Evolutionary conservation across 92 coral and sea anemone genomes (phyloP).

Genomic region (Metridium senile): DNA sequence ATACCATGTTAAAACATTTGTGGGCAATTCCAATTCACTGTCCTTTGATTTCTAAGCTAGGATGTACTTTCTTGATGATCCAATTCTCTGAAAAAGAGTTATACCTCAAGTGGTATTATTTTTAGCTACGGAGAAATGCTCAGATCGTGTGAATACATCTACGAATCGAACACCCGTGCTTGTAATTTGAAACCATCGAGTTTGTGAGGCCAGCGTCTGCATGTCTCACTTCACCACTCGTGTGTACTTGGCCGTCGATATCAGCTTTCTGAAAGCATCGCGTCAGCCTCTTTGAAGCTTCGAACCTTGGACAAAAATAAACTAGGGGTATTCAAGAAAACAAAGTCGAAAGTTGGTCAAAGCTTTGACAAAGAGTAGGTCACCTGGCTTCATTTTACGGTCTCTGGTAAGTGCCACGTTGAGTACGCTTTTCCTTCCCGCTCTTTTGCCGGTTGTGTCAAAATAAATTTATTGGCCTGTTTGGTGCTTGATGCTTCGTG

Average conservation of each 20-base stretch:
- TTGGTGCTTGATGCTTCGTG: conserved; percentile 31
- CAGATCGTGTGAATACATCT: conserved; percentile 41
- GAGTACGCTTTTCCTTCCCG: conserved; percentile 34
- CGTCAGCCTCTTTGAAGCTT: conserved; percentile 47
- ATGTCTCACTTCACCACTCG: conserved; percentile 48
- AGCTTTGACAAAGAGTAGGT: conserved; percentile 31
- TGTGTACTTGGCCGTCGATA: conserved; percentile 44
- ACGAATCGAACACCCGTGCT: conserved; percentile 64
- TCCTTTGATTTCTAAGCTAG: conserved; percentile 22
- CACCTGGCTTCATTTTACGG: conserved; percentile 46
- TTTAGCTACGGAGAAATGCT: conserved; percentile 46
- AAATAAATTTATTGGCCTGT: conserved; percentile 30
- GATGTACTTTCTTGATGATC: conserved; percentile 25
- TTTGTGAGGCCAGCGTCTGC: conserved; percentile 49
- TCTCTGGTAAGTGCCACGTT: conserved; percentile 47
- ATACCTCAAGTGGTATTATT: conserved; percentile 40
- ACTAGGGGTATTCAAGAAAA: conserved; percentile 23
- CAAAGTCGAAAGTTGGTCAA: conserved; percentile 34
- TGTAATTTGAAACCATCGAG: conserved; percentile 69
- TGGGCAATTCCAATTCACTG: conserved; percentile 22
- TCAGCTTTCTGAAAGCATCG: conserved; percentile 53
- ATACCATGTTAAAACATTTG: conserved; percentile 16
- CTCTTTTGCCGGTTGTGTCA: conserved; percentile 39
- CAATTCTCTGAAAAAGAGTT: conserved; percentile 26
- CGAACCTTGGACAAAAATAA: conserved; percentile 35